Evolutionary conservation across 2,113 vertebrate species (phyloP).

Genomic region (Prietella phreatophila): DNA sequence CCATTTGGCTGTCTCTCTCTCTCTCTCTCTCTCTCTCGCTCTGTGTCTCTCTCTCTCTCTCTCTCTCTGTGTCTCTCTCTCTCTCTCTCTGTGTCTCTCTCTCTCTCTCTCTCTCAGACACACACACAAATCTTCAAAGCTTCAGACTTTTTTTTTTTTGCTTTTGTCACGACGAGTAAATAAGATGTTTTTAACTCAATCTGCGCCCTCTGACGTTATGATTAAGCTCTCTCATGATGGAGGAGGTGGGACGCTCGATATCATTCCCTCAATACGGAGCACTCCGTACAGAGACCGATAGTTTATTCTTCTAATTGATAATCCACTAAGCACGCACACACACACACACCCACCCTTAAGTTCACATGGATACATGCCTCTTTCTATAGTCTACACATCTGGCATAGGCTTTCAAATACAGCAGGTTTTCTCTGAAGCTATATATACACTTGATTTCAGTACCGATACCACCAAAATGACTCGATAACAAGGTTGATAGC

Average conservation of each 20-base stretch:
- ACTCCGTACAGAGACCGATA: background rate
- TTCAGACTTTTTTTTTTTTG: slow-evolving; percentile 49
- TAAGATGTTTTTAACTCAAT: slow-evolving; percentile 45
- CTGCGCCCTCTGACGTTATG: slow-evolving; percentile 5
- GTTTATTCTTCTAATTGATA: background rate
- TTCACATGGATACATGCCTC: background rate
- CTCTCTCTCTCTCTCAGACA: background rate
- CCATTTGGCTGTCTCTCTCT: background rate
- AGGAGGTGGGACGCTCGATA: background rate
- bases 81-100: no score
- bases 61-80: background rate
- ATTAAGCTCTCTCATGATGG: slow-evolving; percentile 28
- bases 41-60: no score
- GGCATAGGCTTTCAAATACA: background rate
- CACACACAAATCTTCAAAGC: slow-evolving; percentile 73
- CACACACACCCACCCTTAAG: background rate
- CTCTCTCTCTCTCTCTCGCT: no score
- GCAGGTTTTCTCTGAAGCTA: background rate
- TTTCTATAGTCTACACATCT: background rate
- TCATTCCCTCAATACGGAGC: slow-evolving; percentile 24
- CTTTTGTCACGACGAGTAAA: slow-evolving; percentile 67
- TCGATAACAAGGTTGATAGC: no score
- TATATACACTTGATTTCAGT: background rate
- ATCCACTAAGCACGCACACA: background rate
- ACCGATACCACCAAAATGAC: no score